Conservation (phyloP, 92 coral and sea anemone genomes). For the Parazoanthus atlanticus region DNA sequence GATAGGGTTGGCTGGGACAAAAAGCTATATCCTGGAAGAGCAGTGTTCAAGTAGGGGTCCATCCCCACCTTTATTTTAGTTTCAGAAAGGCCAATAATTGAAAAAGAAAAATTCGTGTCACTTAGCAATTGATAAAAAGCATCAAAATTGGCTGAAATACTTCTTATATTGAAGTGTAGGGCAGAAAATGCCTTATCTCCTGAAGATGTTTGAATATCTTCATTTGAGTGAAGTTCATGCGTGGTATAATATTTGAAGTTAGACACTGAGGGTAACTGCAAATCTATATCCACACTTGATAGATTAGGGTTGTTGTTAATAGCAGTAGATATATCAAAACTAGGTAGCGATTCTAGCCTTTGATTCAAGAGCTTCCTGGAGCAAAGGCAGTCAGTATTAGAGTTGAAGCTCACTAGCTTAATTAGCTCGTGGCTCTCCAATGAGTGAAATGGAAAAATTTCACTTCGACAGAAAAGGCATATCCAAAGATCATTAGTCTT, state of each 20-base stretch:
- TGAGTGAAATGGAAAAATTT: slow-evolving; percentile 44
- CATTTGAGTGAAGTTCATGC: slow-evolving; percentile 45
- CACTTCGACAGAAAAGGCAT: slow-evolving; percentile 25
- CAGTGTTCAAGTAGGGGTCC: background rate
- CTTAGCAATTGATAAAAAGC: slow-evolving; percentile 11
- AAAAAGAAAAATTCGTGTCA: slow-evolving; percentile 34
- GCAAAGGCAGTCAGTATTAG: slow-evolving; percentile 53
- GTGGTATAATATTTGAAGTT: slow-evolving; percentile 41
- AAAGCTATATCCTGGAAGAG: background rate
- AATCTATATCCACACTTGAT: slow-evolving; percentile 46
- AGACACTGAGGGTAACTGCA: slow-evolving; percentile 39
- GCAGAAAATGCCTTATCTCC: slow-evolving; percentile 8
- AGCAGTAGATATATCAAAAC: background rate
- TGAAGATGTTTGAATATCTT: slow-evolving; percentile 32
- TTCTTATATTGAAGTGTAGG: slow-evolving; percentile 35
- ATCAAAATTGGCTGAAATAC: slow-evolving; percentile 5
- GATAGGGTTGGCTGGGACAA: slow-evolving; percentile 52
- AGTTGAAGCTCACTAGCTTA: slow-evolving; percentile 37
- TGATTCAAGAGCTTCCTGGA: background rate
- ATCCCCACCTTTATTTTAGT: slow-evolving; percentile 41
- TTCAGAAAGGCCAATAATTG: slow-evolving; percentile 47
- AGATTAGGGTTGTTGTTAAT: slow-evolving; percentile 19
- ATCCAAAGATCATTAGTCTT: slow-evolving; percentile 49
- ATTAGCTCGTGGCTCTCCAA: slow-evolving; percentile 36
- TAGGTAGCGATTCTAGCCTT: background rate